Percentiles rank a stretch among this genome's conserved stretches.
Conservation (phyloP, 2,888 invertebrate genomes). For the Drosophila prostipennis region DNA sequence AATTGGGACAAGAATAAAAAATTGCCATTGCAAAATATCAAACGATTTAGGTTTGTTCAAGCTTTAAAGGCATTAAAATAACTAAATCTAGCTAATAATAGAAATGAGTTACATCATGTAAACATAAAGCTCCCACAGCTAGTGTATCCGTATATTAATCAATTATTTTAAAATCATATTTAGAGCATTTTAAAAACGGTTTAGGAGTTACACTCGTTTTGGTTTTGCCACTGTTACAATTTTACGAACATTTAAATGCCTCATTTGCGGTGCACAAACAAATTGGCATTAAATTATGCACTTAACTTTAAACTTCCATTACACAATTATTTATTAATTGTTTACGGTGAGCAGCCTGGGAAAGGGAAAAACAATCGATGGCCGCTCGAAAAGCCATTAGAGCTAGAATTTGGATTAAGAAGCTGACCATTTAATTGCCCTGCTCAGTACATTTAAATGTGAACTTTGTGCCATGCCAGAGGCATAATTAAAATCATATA, state of each 20-base stretch:
- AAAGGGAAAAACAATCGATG: conserved; percentile 52
- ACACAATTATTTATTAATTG: conserved; percentile 39
- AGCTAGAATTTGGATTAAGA: conserved; percentile 37
- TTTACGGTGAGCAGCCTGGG: conserved; percentile 12
- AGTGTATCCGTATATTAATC: no score
- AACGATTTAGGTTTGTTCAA: not conserved
- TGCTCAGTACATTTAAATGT: conserved; percentile 31
- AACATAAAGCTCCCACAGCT: no score
- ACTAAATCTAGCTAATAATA: no score
- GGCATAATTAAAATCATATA: conserved; percentile 35
- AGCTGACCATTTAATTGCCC: conserved; percentile 34
- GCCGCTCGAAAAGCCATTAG: conserved; percentile 29
- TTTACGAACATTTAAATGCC: conserved; percentile 26
- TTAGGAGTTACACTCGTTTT: not conserved
- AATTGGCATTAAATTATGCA: conserved; percentile 46
- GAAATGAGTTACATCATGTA: no score
- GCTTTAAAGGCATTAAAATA: not conserved
- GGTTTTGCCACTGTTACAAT: conserved; percentile 3
- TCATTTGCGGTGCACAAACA: conserved; percentile 24
- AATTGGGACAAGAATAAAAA: not conserved
- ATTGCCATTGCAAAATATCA: not conserved
- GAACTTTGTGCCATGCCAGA: conserved; percentile 39
- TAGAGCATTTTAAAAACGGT: not conserved
- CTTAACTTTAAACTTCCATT: conserved; percentile 48
- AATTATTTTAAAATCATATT: not conserved